Evolutionary conservation across 2,113 vertebrate genomes (phyloP).

Genomic region (Callorhinus ursinus): DNA sequence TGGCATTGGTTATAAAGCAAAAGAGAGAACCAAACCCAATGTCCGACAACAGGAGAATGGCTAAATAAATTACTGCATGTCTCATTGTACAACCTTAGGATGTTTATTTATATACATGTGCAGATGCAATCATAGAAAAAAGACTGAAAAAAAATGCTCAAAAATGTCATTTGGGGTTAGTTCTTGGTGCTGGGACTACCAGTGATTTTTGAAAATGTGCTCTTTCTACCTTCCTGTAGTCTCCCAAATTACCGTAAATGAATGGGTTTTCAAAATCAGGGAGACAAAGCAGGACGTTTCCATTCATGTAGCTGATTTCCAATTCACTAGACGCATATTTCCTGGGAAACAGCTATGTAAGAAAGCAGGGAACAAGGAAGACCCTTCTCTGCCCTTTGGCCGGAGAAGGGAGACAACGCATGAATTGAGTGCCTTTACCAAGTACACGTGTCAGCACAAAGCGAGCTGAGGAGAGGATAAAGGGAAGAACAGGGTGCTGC

Average conservation of each 20-base stretch:
- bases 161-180: not conserved
- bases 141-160: not conserved
- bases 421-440: not conserved
- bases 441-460: not conserved
- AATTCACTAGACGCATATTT: not conserved
- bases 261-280: not conserved
- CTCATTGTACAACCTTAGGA: not conserved
- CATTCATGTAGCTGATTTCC: not conserved
- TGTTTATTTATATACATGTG: accelerated
- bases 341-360: not conserved
- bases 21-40: not conserved
- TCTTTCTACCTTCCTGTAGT: not conserved
- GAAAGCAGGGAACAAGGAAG: not conserved
- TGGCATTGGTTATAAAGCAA: not conserved
- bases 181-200: not conserved
- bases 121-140: not conserved
- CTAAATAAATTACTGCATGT: not conserved
- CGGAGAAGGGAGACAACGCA: not conserved
- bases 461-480: not conserved
- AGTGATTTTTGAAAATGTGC: not conserved
- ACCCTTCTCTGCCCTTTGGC: not conserved
- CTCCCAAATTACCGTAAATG: constrained; percentile 23
- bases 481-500: not conserved
- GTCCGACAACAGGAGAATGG: not conserved
- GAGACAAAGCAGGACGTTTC: not conserved